Base-by-base conservation (phyloP, 2,113 vertebrate genomes). In the Todiramphus chloris region DNA sequence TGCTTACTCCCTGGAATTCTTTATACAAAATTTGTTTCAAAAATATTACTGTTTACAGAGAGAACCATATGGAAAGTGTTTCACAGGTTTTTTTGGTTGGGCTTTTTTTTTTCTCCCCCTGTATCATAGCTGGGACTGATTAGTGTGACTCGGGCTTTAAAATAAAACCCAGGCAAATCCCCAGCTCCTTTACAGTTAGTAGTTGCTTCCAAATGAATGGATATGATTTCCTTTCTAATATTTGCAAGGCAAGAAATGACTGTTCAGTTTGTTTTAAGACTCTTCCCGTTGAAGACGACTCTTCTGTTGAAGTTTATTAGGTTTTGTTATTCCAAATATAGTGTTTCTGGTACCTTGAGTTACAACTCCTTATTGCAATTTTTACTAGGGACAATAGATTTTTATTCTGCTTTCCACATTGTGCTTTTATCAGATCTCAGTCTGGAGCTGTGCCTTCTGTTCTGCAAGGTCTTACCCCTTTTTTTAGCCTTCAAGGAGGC, bases 151-250 rank as follows among this genome's bases (percentile, higher is more conserved):
- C 1, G 3, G 9, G 13, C 56, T 91, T 82, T 28, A 4, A n/a
- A 48, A 82, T 74, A 91, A 82, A 39, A 13, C 23, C 11, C 17
- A 78, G 27, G 23, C 63, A 35, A 43, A 85, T 63, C 15, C 11
- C 7, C 35, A 66, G 46, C 16, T 90, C 16, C 43, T 86, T 90
- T 90, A 91, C 67, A 92, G 69, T 81, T 81, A 92, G 74, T 79
- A 84, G 66, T 53, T 96, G 21, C 62, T 94, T 90, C 88, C 92
- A 95, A 83, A 87, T 86, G 44, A 90, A 96, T 84, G 73, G 76
- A 91, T 93, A 44, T 74, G 58, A 86, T 94, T 97, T 94, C 74
- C 85, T 86, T 96, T 74, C 64, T 92, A 80, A 90, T 86, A 93
- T 64, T 86, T 90, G 20, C 63, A 77, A 30, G n/a, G 39, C 18